Evolutionary conservation across 2,797 vertebrate species (phyloP).

Genomic region (Carapus acus): DNA sequence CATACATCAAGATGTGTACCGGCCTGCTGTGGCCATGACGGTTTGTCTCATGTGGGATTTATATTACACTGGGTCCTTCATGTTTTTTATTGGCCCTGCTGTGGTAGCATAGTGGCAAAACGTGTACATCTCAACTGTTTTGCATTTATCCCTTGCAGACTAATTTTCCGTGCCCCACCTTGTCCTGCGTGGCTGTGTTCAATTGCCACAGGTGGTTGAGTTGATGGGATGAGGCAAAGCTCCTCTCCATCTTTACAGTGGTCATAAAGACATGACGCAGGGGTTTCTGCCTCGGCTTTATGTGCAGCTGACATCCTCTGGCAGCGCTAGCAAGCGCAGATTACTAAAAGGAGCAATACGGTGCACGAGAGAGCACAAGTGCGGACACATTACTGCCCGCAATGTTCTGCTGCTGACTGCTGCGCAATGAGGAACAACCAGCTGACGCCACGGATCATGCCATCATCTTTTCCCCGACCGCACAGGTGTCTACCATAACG

Average conservation of each 20-base stretch:
- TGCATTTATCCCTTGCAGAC: not conserved
- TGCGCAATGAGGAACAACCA: too few species aligned
- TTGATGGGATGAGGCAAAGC: constrained; percentile 49
- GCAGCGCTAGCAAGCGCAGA: constrained; percentile 63
- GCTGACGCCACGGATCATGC: too few species aligned
- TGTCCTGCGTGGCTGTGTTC: constrained; percentile 30
- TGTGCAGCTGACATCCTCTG: constrained; percentile 63
- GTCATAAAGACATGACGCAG: constrained; percentile 65
- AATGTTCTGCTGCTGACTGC: too few species aligned
- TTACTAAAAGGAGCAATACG: constrained; percentile 62
- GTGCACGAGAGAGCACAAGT: constrained; percentile 32
- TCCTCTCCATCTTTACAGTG: constrained; percentile 59
- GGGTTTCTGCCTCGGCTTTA: constrained; percentile 61
- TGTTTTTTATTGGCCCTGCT: constrained; percentile 22
- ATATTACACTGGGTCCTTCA: constrained; percentile 8
- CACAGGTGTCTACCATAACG: too few species aligned
- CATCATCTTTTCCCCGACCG: too few species aligned
- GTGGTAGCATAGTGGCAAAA: not conserved
- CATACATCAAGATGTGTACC: too few species aligned
- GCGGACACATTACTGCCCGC: too few species aligned
- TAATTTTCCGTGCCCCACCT: constrained; percentile 17
- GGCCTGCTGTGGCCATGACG: too few species aligned
- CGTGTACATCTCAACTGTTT: constrained; percentile 8
- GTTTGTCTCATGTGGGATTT: too few species aligned
- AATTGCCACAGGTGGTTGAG: constrained; percentile 44